Evolutionary conservation across 2,888 invertebrate species (phyloP), one percentile per base, ranked within the genome.

Genomic region (Napeogenes sylphis): DNA sequence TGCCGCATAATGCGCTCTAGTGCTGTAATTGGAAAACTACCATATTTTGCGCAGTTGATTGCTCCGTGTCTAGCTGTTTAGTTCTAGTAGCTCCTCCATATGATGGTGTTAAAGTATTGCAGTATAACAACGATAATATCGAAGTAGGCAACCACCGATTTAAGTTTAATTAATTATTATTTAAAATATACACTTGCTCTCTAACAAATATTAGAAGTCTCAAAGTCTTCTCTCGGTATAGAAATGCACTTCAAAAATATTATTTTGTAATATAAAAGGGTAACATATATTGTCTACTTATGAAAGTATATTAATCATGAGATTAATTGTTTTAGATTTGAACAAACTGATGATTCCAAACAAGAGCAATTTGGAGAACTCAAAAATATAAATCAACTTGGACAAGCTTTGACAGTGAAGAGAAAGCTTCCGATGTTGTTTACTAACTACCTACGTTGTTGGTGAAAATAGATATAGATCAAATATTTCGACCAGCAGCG

Each of bases 91-190:
- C 81, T 0, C 60, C 74, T 56, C 59, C 75, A 69, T 56, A 42
- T 47, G 68, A 81, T 62, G 84, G 90, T 59, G 90, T 88, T 6
- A 79, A 84, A 66, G 78, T 92, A 66, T 70, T 92, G 47, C 85
- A 85, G 68, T 91, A 87, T 75, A 91, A 92, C 55, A 88, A 84
- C 68, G 90, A 92, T 70, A 92, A 92, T 65, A 85, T 87, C 70
- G 92, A 91, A 33, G 72, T 82, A 14, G 87, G 89, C 65, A 77
- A 83, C 63, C 92, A 89, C 76, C 83, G 76, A 64, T 92, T 83
- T 71, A 77, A 71, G 87, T 87, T 78, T 72, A 53, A 45, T 63
- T 14, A 8, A 13, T 14, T 10, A 38, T 53, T 35, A 4, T 45
- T 33, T 21, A 33, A 61, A 51, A 13, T 47, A 35, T 35, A 35